These are phyloP conservation scores for Chamaea fasciata DNA, from an alignment of 2,113 vertebrate genomes.

Conservation along the genomic window DNA sequence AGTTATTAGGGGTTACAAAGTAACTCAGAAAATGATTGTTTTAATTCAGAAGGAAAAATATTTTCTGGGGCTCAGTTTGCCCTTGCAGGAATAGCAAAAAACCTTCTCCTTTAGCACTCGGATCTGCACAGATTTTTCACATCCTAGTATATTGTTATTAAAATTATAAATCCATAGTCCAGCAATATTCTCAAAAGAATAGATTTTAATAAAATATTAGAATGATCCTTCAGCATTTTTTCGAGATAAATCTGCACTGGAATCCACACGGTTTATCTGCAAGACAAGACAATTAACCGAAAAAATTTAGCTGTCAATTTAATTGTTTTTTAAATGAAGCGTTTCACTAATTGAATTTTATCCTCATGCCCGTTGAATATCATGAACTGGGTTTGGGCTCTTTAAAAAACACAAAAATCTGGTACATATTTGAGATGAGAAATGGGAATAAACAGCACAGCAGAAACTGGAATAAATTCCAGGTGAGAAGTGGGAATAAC, in stretches of 20 bases:
- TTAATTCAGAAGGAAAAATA: neutral
- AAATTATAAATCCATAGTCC: fast-evolving
- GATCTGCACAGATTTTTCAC: neutral
- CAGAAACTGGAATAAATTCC: fast-evolving
- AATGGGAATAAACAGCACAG: fast-evolving
- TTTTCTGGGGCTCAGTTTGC: neutral
- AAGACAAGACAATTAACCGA: neutral
- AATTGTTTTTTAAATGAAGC: neutral
- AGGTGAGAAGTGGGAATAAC: neutral
- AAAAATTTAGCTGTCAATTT: neutral
- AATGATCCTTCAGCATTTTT: neutral
- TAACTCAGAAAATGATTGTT: neutral
- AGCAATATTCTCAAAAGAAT: neutral
- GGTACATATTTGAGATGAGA: fast-evolving
- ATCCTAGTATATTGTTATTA: neutral
- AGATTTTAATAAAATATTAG: neutral
- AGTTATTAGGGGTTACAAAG: neutral
- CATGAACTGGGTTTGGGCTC: fast-evolving
- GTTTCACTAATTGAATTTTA: neutral
- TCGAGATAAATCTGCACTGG: neutral
- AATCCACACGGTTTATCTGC: neutral
- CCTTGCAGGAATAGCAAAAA: neutral
- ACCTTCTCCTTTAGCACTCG: neutral
- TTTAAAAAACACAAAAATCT: neutral
- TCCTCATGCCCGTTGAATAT: fast-evolving